Percentiles rank a stretch among this genome's conserved stretches.
phyloP scores from a whole-genome alignment of 2,113 vertebrate species.

The Chloropsis hardwickii region DNA sequence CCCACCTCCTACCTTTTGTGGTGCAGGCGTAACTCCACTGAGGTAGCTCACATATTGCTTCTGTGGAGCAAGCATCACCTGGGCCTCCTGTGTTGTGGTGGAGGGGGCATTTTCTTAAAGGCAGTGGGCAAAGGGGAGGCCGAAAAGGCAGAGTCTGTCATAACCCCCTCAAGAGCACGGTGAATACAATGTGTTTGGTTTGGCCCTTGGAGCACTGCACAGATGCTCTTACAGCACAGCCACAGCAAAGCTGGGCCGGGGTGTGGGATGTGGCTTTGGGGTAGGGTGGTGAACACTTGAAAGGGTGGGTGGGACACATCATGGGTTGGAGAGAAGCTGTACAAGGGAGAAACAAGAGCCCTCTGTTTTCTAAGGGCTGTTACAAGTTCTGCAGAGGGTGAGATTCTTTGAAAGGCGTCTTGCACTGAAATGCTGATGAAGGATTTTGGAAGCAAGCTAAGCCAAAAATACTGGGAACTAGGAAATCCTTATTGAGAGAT shows the following conservation, averaged over 20 bases:
- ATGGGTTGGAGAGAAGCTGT: background rate
- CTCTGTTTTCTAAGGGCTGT: background rate
- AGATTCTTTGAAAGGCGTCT: background rate
- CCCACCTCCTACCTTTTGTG: background rate
- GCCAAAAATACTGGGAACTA: background rate
- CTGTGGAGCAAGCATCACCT: background rate
- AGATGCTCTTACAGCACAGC: background rate
- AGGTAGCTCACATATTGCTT: background rate
- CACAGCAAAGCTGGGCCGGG: background rate
- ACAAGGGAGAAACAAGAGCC: background rate
- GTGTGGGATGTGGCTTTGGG: background rate
- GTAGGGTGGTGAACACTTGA: background rate
- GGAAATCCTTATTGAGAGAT: background rate
- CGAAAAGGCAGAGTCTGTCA: fast-evolving
- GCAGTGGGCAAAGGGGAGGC: background rate
- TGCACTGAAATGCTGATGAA: background rate
- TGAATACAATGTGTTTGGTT: background rate
- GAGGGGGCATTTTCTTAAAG: background rate
- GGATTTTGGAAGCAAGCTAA: background rate
- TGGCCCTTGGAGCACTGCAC: background rate
- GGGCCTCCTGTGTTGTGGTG: background rate
- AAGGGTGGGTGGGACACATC: background rate
- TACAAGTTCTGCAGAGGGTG: background rate
- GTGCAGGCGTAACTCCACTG: background rate
- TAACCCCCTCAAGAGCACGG: background rate